Evolutionary conservation across 2,797 vertebrate species (phyloP), one percentile per base, ranked within the genome.

Genomic region (Gallinago stenura): DNA sequence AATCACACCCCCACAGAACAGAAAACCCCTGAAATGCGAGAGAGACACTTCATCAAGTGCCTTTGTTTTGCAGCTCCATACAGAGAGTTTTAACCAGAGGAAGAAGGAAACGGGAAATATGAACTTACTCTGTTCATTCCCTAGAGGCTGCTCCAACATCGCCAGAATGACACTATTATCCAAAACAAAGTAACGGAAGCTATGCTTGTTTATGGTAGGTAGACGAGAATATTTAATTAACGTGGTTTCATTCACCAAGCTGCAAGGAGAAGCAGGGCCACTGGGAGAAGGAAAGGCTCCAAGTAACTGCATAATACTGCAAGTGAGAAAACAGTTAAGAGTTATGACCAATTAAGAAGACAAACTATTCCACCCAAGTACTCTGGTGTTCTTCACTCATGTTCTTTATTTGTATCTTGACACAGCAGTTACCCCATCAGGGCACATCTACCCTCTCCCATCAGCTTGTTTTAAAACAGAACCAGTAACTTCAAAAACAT

Each of bases 271-370:
- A 41, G 99, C 98, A 31, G 99, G 98, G 57, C 99, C 99, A 48
- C 99, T 99, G 50, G 99, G 99, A 90, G 99, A 99, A 68, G 99
- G 99, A 97, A 99, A 99, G 21, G 99, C 99, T 61, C 99, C 99
- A 94, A 99, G 98, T 87, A 99, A 98, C 98, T 99, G 99, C 99
- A 99, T 99, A 96, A 99, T 99, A 97, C 99, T 99, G 96, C 8
- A 82, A 93, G 88, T 21, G 57, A 95, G 73, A 93, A 92, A 92
- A 94, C 57, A 81, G 26, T 77, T 58, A 28, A 37, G 50, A 76
- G 30, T 79, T 75, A 90, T 0, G 9, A 69, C 18, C 96, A 87
- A 53, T 56, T 62, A 91, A 89, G 66, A 87, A 1, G 37, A 83
- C 0, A 0, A 87, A 91, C n/a, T 56, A 57, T 68, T 93, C 71